Evolutionary conservation across 2,888 invertebrate species (phyloP).

Genomic region (Zhuqinia jingwanae): DNA sequence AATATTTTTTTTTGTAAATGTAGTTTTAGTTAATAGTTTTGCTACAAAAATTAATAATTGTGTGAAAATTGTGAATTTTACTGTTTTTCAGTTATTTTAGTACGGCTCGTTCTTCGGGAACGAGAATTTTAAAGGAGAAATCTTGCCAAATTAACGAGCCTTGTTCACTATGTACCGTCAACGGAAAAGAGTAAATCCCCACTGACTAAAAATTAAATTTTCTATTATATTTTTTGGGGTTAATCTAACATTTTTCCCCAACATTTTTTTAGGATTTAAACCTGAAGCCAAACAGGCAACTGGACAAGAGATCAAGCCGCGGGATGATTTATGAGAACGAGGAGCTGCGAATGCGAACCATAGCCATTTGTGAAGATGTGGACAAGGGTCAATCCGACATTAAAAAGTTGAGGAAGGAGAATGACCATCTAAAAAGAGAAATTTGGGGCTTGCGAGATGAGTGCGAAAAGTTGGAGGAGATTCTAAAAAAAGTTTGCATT

Average conservation of each 20-base stretch:
- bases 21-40: not conserved
- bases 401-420: constrained; percentile 92
- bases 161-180: constrained; percentile 89
- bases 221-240: no score
- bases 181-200: constrained; percentile 89
- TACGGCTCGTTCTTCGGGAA: not conserved
- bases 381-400: constrained; percentile 95
- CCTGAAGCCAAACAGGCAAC: constrained; percentile 93
- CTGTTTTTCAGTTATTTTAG: not conserved
- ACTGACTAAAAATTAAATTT: no score
- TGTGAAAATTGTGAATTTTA: not conserved
- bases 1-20: no score
- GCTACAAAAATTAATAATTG: constrained; percentile 14
- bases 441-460: constrained; percentile 93
- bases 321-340: constrained; percentile 98
- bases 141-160: not conserved
- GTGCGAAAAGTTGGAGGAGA: constrained; percentile 91
- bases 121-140: not conserved
- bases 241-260: no score
- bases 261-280: no score
- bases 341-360: constrained; percentile 92
- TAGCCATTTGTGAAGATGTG: constrained; percentile 95
- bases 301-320: constrained; percentile 94
- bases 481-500: constrained; percentile 83
- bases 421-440: constrained; percentile 92